Evolutionary conservation across 2,888 invertebrate genomes (phyloP), one percentile per base, ranked within the genome.

Genomic region (Sylvicola cinctus): DNA sequence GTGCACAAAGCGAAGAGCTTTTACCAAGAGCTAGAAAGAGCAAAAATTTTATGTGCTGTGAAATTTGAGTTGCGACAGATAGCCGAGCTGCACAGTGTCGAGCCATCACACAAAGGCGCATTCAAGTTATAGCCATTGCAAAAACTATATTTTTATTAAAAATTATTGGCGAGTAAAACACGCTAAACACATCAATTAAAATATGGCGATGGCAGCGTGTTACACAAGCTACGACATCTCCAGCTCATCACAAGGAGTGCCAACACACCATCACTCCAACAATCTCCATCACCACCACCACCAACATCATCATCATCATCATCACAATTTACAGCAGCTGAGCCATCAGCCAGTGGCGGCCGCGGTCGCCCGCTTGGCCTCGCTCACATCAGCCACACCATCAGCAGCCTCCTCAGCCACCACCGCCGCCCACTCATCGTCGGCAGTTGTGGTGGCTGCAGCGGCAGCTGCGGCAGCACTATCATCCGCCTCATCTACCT

Each of bases 401-500:
- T 20, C 20, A 6, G 20, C 20, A 4, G 20, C 20, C 20, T 6
- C 20, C 20, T 20, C 20, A 20, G 20, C 20, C 20, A 8, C 20
- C 20, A 6, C 20, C 4, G 20, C 20, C 20, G 4, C 20, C 4
- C 8, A 4, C 20, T 20, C 20, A 8, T 4, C 20, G 20, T 4
- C 8, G 20, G 20, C 8, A 8, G 17, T 31, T 33, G 13, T 36
- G 36, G 11, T 40, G 38, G 11, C 32, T 37, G 33, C 37, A 25
- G 16, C 35, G 23, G 42, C 46, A 57, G 54, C 58, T 45, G 54
- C 57, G 42, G 52, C 64, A 57, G 60, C 62, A 54, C 60, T 62
- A 54, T 60, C 62, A 55, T 60, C 60, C 51, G 54, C 59, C 58
- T 58, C 60, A 50, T 50, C 58, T 52, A 42, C 45, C 39, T 40